Evolutionary conservation across 1,140 invertebrate genomes (phyloP), one percentile per base, ranked within the genome.

Genomic region (Caenorhabditis brenneri): DNA sequence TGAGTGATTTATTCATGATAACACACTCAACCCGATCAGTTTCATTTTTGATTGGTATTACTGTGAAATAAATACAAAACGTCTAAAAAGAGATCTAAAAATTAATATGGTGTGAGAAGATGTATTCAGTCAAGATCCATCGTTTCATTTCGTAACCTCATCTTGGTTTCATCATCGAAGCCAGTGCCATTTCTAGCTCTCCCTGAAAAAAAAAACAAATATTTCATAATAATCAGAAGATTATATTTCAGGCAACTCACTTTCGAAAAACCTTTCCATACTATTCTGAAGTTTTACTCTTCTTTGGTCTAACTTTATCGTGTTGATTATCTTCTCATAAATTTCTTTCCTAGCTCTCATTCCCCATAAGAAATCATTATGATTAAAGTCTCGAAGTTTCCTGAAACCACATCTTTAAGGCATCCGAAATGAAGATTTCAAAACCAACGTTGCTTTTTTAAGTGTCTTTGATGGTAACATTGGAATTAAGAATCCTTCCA

Each of bases 341-440:
- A 88, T 87, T 48, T 88, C 86, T 7, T 84, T 85, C 15, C 88
- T 83, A 3, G 88, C 88, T 79, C 86, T 31, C 27, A 88, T 80
- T n/a, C 88, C 88, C 88, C 88, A 88, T 22, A 88, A 69, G 58
- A 88, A 88, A 80, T 88, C 88, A 58, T 88, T 88, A 79, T 88
- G 88, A 74, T 88, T 88, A 79, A 84, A 88, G 39, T 89, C 84
- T 19, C 48, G 48, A 53, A 80, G 39, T 53, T 80, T 80, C n/a
- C 51, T 51, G 51, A 55, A 46, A 55, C 3, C 7, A 42, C 4
- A 49, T 22, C 24, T 53, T 79, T n/a, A n/a, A 24, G 19, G 49
- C 1, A 49, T 51, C 22, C 16, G 0, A 22, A 31, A 5, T 10
- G 51, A 22, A 31, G 6, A 29, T 51, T 22, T 10, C 5, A 33